These are phyloP conservation scores for Cololabis saira DNA, from an alignment of 2,113 vertebrate species.

Conservation along the genomic window DNA sequence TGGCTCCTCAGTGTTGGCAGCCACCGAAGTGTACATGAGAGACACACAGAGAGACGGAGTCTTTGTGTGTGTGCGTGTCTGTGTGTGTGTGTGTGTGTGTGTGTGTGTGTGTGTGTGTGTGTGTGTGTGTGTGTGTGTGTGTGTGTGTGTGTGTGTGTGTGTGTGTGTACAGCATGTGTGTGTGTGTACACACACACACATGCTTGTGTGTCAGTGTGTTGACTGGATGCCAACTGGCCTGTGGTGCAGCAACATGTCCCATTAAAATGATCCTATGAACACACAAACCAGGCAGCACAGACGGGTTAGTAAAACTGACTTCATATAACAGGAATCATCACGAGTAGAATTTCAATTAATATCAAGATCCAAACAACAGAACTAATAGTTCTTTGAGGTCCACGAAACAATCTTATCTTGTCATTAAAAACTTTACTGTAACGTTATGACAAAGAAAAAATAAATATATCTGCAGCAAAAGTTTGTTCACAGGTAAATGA, in stretches of 20 bases:
- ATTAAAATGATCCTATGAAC: conserved; percentile 63
- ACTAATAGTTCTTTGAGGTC: conserved; percentile 2
- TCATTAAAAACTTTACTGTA: conserved; percentile 7
- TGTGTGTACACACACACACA: conserved; percentile 9
- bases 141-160: conserved; percentile 1
- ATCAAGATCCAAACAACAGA: conserved; percentile 7
- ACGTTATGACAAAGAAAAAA: background rate
- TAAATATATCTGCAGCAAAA: background rate
- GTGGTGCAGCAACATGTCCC: conserved; percentile 68
- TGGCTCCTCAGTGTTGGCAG: conserved; percentile 50
- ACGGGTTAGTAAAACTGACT: conserved; percentile 24
- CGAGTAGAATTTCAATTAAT: background rate
- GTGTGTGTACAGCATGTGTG: conserved; percentile 7
- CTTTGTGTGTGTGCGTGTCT: conserved; percentile 17
- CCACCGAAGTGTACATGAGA: conserved; percentile 36
- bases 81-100: conserved; percentile 3
- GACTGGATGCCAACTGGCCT: conserved; percentile 65
- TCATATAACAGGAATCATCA: conserved; percentile 13
- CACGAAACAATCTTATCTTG: conserved; percentile 12
- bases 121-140: conserved; percentile 21
- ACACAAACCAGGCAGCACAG: conserved; percentile 31
- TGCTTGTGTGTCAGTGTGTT: conserved; percentile 23
- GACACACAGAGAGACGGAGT: conserved; percentile 21
- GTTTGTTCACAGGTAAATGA: conserved; percentile 1
- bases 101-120: conserved; percentile 13